These are phyloP conservation scores for Diaprepes abbreviatus DNA, from an alignment of 2,888 invertebrate species.

Conservation along the genomic window DNA sequence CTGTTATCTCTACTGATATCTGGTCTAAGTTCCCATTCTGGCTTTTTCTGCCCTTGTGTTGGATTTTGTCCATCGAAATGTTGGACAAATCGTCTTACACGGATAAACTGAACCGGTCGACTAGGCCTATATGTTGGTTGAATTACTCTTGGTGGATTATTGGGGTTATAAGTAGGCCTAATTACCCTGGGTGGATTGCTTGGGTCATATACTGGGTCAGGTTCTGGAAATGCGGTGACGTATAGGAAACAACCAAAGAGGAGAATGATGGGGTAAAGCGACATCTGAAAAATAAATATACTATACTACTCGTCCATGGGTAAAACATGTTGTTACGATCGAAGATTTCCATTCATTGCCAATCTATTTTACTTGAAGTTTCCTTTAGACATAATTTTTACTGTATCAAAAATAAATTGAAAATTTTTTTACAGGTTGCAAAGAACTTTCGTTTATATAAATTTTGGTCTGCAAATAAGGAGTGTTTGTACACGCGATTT, in stretches of 20 bases:
- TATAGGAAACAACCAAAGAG: not conserved
- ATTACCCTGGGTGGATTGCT: slow-evolving; percentile 1
- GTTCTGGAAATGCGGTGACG: slow-evolving; percentile 7
- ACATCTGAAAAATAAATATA: slow-evolving; percentile 8
- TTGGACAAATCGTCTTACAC: slow-evolving; percentile 25
- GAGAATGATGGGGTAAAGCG: not conserved
- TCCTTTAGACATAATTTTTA: too few species aligned
- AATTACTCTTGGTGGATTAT: slow-evolving; percentile 10
- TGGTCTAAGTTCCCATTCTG: slow-evolving; percentile 41
- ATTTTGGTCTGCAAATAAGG: too few species aligned
- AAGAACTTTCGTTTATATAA: too few species aligned
- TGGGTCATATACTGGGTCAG: not conserved
- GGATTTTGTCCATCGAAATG: slow-evolving; percentile 18
- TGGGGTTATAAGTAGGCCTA: slow-evolving; percentile 10
- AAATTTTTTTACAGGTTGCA: too few species aligned
- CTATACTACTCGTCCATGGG: too few species aligned
- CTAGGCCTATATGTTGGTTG: slow-evolving; percentile 23
- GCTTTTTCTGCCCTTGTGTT: not conserved
- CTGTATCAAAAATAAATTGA: too few species aligned
- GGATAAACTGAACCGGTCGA: not conserved
- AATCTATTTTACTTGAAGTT: too few species aligned
- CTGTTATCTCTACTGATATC: slow-evolving; percentile 41
- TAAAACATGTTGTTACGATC: too few species aligned
- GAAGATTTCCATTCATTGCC: too few species aligned
- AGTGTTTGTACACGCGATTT: too few species aligned